A percentile compares a stretch with the other conserved stretches of the same genome.
Conservation (phyloP, 2,797 vertebrate genomes). For the Bryconaethiops microstoma region DNA sequence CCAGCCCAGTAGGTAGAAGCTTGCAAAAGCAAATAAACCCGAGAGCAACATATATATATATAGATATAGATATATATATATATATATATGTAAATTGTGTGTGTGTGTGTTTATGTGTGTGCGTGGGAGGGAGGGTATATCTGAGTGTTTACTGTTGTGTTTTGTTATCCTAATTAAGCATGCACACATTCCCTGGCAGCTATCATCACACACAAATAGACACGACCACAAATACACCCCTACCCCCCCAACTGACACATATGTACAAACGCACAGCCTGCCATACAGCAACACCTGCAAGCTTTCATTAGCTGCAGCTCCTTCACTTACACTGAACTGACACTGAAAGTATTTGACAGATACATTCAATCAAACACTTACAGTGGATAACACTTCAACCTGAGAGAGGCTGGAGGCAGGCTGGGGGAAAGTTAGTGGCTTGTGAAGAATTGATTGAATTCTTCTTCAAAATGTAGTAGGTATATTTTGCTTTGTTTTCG, state of each 20-base stretch:
- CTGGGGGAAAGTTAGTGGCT: not conserved
- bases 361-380: slow-evolving; percentile 45
- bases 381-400: slow-evolving; percentile 34
- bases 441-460: not conserved
- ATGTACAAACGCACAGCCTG: slow-evolving; percentile 40
- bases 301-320: slow-evolving; percentile 71
- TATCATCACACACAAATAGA: slow-evolving; percentile 73
- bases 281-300: slow-evolving; percentile 72
- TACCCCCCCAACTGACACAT: slow-evolving; percentile 70
- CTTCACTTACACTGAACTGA: slow-evolving; percentile 76
- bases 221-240: slow-evolving; percentile 69
- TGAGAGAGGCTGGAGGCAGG: not conserved
- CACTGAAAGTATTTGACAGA: slow-evolving; percentile 66
- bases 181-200: slow-evolving; percentile 68
- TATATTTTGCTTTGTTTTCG: no score
- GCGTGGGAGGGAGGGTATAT: slow-evolving; percentile 55
- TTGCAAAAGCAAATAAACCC: no score
- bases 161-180: slow-evolving; percentile 64
- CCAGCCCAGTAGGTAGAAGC: no score
- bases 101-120: not conserved
- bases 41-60: no score
- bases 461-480: not conserved
- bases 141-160: slow-evolving; percentile 35
- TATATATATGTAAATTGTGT: slow-evolving; percentile 20
- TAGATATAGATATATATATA: no score